These are phyloP conservation scores for Phortica magna DNA, from an alignment of 2,888 invertebrate species.

Conservation along the genomic window DNA sequence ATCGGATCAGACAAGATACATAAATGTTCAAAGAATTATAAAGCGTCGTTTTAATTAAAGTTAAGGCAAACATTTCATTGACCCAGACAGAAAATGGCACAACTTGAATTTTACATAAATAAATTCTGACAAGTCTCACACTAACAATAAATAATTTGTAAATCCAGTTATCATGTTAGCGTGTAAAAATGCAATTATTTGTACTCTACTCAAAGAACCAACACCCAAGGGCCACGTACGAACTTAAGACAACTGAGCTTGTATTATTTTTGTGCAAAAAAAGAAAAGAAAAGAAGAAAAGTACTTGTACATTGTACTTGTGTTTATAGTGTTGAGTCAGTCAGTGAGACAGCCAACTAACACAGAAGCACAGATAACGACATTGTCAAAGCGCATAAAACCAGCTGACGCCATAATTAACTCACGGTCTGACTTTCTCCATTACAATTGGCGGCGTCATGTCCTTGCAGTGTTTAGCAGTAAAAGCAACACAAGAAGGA, in stretches of 20 bases:
- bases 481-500: neutral
- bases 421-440: slow-evolving; percentile 39
- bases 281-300: neutral
- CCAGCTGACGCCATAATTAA: slow-evolving; percentile 60
- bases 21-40: too few species aligned
- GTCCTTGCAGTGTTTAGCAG: slow-evolving; percentile 3
- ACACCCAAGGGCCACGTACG: neutral
- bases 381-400: slow-evolving; percentile 36
- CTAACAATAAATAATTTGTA: too few species aligned
- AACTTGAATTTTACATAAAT: too few species aligned
- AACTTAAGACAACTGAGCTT: neutral
- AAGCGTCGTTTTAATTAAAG: too few species aligned
- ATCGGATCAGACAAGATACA: too few species aligned
- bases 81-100: too few species aligned
- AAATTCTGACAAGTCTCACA: neutral
- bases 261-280: neutral
- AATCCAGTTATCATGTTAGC: neutral
- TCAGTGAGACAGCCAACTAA: slow-evolving; percentile 15
- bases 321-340: neutral
- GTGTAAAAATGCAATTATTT: slow-evolving; percentile 30
- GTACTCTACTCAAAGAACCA: neutral
- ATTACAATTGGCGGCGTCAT: neutral
- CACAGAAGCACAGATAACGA: slow-evolving; percentile 26
- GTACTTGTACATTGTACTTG: neutral
- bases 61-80: too few species aligned